phyloP scores from a whole-genome alignment of 2,797 vertebrate genomes.

The Delichon dasypus region DNA sequence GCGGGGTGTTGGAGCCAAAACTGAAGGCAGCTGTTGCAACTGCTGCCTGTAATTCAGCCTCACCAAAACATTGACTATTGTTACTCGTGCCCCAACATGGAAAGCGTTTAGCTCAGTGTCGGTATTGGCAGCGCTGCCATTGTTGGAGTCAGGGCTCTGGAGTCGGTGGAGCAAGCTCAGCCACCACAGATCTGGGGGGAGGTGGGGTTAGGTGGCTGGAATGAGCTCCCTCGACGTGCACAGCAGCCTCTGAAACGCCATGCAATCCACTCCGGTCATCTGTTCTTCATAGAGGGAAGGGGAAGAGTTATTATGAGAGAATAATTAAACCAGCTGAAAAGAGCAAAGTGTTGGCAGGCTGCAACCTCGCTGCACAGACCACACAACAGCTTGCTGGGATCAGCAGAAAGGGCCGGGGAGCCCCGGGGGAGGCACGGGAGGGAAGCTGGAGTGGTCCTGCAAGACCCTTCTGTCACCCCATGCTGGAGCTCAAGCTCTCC shows the following conservation, averaged over 20 bases:
- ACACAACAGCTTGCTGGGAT: slow-evolving; percentile 62
- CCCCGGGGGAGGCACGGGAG: background rate
- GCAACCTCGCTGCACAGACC: slow-evolving; percentile 23
- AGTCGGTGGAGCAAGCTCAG: background rate
- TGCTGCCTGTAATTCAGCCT: slow-evolving; percentile 56
- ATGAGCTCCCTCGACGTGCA: background rate
- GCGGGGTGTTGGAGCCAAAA: slow-evolving; percentile 55
- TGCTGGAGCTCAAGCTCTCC: background rate
- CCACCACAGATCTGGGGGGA: background rate
- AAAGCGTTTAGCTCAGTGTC: slow-evolving; percentile 66
- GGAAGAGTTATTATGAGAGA: slow-evolving; percentile 69
- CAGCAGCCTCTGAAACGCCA: background rate
- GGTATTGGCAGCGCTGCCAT: slow-evolving; percentile 32
- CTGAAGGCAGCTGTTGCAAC: slow-evolving; percentile 70
- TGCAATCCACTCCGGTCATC: slow-evolving; percentile 30
- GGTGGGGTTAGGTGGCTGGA: slow-evolving; percentile 23
- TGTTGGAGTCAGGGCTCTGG: slow-evolving; percentile 26
- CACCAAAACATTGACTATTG: slow-evolving; percentile 71
- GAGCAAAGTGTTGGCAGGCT: slow-evolving; percentile 60
- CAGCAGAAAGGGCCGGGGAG: slow-evolving; percentile 46
- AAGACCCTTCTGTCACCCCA: background rate
- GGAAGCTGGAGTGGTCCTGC: background rate
- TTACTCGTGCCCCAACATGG: slow-evolving; percentile 57
- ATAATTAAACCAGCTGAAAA: slow-evolving; percentile 70
- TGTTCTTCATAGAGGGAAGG: slow-evolving; percentile 66